Evolutionary conservation across 2,888 invertebrate species (phyloP).

Genomic region (Bombylius major): DNA sequence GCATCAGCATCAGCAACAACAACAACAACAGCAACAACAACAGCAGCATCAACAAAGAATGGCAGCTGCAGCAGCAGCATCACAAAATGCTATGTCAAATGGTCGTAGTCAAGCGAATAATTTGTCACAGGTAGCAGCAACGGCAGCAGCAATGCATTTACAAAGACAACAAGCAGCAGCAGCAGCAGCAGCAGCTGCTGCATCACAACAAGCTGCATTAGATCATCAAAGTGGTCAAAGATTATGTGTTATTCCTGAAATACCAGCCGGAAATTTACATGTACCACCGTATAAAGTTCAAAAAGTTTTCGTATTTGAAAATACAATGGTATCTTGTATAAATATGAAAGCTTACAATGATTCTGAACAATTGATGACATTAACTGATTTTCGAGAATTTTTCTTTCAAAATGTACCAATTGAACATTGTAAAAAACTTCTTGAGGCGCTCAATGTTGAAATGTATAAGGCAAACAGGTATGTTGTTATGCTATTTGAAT

Average conservation of each 20-base stretch:
- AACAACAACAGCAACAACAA: constrained; percentile 24
- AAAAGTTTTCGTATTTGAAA: constrained; percentile 60
- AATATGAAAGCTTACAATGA: constrained; percentile 76
- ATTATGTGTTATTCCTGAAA: constrained; percentile 58
- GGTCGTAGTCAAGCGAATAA: constrained; percentile 6
- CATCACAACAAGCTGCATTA: constrained; percentile 20
- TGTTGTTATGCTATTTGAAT: constrained; percentile 36
- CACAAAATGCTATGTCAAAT: constrained; percentile 7
- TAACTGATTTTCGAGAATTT: constrained; percentile 66
- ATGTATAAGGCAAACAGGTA: constrained; percentile 74
- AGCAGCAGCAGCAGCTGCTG: constrained; percentile 21
- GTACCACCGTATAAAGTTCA: constrained; percentile 69
- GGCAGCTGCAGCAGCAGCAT: constrained; percentile 5
- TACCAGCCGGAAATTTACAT: constrained; percentile 51
- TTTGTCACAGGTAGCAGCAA: constrained; percentile 14
- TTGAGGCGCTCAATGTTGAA: constrained; percentile 67
- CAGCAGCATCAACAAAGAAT: constrained; percentile 16
- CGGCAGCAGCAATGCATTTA: constrained; percentile 37
- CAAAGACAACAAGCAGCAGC: constrained; percentile 32
- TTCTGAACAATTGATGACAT: constrained; percentile 67
- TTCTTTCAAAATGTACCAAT: constrained; percentile 68
- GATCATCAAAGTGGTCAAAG: constrained; percentile 27
- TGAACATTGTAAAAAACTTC: constrained; percentile 62
- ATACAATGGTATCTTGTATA: constrained; percentile 71
- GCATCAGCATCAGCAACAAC: constrained; percentile 22